Conservation (phyloP, 1,140 invertebrate species). For the Drosophila tani region DNA sequence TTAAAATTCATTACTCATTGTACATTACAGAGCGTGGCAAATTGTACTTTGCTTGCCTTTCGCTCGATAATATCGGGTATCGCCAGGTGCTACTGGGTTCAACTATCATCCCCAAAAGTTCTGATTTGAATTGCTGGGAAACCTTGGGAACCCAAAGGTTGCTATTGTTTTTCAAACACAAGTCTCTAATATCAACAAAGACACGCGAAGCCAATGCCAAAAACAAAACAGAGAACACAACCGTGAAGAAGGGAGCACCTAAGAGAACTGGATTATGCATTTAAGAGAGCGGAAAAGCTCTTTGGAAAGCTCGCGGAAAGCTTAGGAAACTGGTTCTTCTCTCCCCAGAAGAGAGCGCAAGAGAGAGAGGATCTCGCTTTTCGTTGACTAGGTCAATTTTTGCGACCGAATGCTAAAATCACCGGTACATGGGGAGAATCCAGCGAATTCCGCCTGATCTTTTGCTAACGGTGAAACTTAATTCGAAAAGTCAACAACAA, state of each 20-base stretch:
- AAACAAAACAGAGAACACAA: constrained; percentile 1
- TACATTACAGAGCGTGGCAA: constrained; percentile 19
- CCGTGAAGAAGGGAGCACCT: constrained; percentile 4
- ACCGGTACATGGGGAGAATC: constrained; percentile 18
- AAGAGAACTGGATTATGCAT: constrained; percentile 2
- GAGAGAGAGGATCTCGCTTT: constrained; percentile 42
- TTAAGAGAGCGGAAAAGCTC: constrained; percentile 26
- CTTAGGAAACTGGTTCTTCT: constrained; percentile 17
- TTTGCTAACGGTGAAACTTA: constrained; percentile 69
- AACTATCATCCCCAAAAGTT: constrained; percentile 14
- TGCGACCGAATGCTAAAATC: constrained; percentile 36
- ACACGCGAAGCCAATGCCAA: constrained; percentile 38
- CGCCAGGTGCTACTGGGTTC: constrained; percentile 4
- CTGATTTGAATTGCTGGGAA: constrained; percentile 6
- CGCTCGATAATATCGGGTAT: not conserved
- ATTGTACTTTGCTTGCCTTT: constrained; percentile 21
- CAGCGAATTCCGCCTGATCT: constrained; percentile 43
- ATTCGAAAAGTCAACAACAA: constrained; percentile 51
- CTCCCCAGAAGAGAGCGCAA: not conserved
- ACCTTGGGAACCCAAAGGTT: constrained; percentile 55
- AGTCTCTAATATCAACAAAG: constrained; percentile 39
- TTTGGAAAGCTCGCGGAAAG: not conserved
- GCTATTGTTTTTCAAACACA: constrained; percentile 34
- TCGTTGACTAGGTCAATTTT: constrained; percentile 78
- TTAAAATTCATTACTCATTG: constrained; percentile 5